Base-by-base conservation (phyloP, 1,140 invertebrate species). In the Papilio dardanus region DNA sequence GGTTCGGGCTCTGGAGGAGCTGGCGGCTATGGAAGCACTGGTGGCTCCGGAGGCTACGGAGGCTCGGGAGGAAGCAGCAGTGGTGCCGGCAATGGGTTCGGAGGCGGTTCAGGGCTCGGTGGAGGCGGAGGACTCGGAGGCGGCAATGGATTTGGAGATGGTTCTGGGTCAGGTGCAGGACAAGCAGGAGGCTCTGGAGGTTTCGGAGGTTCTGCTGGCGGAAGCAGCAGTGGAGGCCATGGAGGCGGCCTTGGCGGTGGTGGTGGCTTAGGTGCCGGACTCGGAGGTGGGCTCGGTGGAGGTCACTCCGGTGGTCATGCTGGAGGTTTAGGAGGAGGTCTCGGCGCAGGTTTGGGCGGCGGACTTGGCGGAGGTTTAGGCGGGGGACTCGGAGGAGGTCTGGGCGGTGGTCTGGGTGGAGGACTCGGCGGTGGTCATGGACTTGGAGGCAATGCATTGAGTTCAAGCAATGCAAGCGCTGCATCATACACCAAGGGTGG, bases 231-330 rank as follows among this genome's bases (percentile, higher is more conserved):
- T 37, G 12, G 7, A 37, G 35, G 35, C 35, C 35, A 37, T 2
- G 35, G 35, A 37, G 35, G 35, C 7, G 35, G 35, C 35, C 1
- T 1, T 8, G 35, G 35, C 7, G 35, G 35, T 8, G 7, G 12
- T 8, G 35, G 35, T 37, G 35, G 35, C 5, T 77, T 79, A 31
- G 76, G 79, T 14, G 74, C 65, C n/a, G 71, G 75, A 19, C 79
- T 80, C 8, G 78, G 80, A 21, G 83, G 86, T 8, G 81, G 83
- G 0, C 83, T 83, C 14, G 83, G 81, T 12, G 85, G 85, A 1
- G 81, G 81, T 16, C 74, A 54, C 62, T 77, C 77, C 10, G 71
- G 24, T 16, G 78, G 80, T 8, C 79, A 78, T 8, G 82, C 78
- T 8, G 79, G 82, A 8, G 82, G 82, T 3, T 76, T 74, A 4